Evolutionary conservation across 2,113 vertebrate genomes (phyloP), one percentile per base, ranked within the genome.

Genomic region (Kryptolebias marmoratus): DNA sequence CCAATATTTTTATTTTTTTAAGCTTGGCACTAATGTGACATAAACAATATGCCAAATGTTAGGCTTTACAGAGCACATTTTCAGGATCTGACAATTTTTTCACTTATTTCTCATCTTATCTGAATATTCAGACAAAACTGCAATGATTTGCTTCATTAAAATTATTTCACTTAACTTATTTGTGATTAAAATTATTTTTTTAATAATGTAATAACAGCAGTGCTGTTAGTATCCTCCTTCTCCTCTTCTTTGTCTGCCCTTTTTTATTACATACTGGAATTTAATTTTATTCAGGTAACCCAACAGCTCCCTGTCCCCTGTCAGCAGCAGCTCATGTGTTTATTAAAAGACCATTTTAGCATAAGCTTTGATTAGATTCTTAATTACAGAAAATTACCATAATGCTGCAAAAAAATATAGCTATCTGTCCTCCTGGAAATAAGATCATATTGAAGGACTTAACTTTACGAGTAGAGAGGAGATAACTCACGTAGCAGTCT

Each of bases 321-420:
- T 90, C 90, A 78, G 88, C 88, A 87, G 86, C 86, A 84, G 84
- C 77, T 91, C 83, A 77, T 87, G 86, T 83, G 80, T 89, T 75
- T 87, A 90, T 90, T 95, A 90, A 92, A 91, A 80, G 88, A 71
- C 39, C 70, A 88, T 80, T 92, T 91, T 86, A 88, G 76, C 70
- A 89, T 92, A 87, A 87, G 84, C 61, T 74, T 88, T 94, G 90
- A 91, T 93, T 93, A 90, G 85, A 91, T 94, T 93, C 83, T 89
- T 94, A 92, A 94, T 89, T 91, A 92, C 74, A 79, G 63, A 82
- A 88, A 89, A 91, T 88, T 85, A 82, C 72, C 85, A 80, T 74
- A 68, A 75, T 73, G 78, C 62, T 81, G 87, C 75, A 80, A 85
- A 79, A 81, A 70, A 73, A 60, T 55, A 73, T 77, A 22, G 22